Conservation (phyloP, 2,797 vertebrate species). For the Gymnodraco acuticeps region DNA sequence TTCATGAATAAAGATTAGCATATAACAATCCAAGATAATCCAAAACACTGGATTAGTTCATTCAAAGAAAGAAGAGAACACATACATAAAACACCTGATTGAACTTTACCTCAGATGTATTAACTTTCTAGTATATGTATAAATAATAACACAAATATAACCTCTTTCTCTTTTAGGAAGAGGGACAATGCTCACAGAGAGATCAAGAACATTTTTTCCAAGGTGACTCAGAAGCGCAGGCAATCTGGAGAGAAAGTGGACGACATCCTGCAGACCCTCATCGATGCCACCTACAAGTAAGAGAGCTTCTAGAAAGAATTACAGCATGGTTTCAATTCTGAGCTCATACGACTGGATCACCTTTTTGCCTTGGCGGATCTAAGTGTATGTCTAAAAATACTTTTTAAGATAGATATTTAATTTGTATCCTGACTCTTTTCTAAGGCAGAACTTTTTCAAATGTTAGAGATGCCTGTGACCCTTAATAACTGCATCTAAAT, state of each 20-base stretch:
- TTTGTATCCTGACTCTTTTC: background rate
- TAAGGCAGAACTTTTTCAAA: background rate
- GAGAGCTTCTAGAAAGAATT: conserved; percentile 7
- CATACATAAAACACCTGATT: no score
- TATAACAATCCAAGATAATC: background rate
- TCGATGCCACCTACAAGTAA: conserved; percentile 97
- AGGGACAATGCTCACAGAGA: conserved; percentile 93
- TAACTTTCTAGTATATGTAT: background rate
- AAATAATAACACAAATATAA: background rate
- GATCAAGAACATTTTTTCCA: conserved; percentile 95
- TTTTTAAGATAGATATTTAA: background rate
- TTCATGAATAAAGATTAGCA: background rate
- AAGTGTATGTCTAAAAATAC: background rate
- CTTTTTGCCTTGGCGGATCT: background rate
- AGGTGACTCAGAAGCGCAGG: conserved; percentile 93
- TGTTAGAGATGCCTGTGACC: background rate
- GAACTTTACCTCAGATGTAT: background rate
- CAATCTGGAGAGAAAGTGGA: conserved; percentile 86
- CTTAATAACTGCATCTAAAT: background rate
- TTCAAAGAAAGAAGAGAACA: background rate
- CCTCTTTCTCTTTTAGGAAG: conserved; percentile 78
- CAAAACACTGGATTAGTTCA: background rate
- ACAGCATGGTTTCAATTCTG: background rate
- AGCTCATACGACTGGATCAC: background rate
- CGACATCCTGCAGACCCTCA: conserved; percentile 95